Conservation (phyloP, 2,113 vertebrate genomes). For the Amphiprion percula region DNA sequence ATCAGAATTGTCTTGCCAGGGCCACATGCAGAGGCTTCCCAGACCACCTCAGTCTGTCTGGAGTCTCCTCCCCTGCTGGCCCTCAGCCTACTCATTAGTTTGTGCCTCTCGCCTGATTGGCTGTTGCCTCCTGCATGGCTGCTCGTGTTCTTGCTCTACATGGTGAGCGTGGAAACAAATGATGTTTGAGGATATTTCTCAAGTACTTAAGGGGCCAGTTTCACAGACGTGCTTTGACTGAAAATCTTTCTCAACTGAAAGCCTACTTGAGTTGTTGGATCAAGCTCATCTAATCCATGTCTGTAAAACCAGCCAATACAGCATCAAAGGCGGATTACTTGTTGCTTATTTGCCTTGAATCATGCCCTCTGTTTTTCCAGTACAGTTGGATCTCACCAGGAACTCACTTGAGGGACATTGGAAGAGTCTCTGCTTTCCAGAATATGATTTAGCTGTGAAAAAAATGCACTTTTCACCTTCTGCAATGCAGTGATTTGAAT, state of each 20-base stretch:
- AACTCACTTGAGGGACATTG: conserved; percentile 10
- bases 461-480: conserved; percentile 7
- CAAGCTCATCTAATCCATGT: conserved; percentile 49
- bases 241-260: conserved; percentile 37
- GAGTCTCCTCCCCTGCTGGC: no score
- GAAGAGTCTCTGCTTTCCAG: conserved; percentile 19
- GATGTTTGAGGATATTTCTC: conserved; percentile 21
- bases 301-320: conserved; percentile 41
- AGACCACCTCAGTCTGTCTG: no score
- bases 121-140: no score
- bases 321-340: conserved; percentile 38
- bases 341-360: conserved; percentile 24
- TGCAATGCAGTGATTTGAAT: conserved; percentile 9
- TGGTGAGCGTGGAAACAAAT: conserved; percentile 8
- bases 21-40: no score
- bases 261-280: conserved; percentile 37
- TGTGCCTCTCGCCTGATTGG: no score
- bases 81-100: no score
- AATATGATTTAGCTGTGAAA: conserved; percentile 10
- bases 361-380: conserved; percentile 16
- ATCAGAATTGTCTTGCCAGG: no score
- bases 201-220: conserved; percentile 23
- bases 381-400: conserved; percentile 49
- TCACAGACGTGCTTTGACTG: conserved; percentile 18
- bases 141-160: no score